A percentile compares a stretch with the other conserved stretches of the same genome.
These are phyloP conservation scores for Rallus limicola DNA, from an alignment of 2,113 vertebrate genomes.

Conservation along the genomic window DNA sequence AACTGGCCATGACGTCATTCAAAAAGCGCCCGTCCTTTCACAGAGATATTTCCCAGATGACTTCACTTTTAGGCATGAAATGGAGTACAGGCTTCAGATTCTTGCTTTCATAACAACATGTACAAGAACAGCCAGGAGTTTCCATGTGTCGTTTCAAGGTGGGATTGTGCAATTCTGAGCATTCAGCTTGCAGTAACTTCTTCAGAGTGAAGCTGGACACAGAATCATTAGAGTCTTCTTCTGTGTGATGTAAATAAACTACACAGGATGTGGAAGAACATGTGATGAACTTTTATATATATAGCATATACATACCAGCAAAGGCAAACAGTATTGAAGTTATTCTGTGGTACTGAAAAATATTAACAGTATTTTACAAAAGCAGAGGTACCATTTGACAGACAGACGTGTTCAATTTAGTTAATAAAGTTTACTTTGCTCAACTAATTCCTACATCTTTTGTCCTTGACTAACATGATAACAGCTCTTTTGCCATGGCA, in stretches of 20 bases:
- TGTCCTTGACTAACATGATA: background rate
- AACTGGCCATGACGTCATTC: rapidly evolving
- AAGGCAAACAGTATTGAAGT: background rate
- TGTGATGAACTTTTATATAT: background rate
- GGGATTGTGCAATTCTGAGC: background rate
- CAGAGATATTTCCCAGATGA: background rate
- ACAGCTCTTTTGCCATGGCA: background rate
- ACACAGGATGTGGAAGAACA: background rate
- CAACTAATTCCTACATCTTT: background rate
- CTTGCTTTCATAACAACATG: background rate
- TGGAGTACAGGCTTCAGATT: background rate
- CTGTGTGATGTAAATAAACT: background rate
- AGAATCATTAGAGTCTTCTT: background rate
- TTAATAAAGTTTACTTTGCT: background rate
- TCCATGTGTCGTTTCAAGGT: background rate
- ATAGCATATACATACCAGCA: background rate
- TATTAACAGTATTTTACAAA: background rate
- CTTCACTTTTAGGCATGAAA: background rate
- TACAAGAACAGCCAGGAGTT: background rate
- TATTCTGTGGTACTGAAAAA: background rate
- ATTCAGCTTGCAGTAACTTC: background rate
- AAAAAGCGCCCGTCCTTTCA: background rate
- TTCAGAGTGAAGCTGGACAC: background rate
- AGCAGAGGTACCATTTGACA: background rate
- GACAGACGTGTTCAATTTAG: background rate